Base-by-base conservation (phyloP, 2,797 vertebrate species). In the Sebastes aleutianus region DNA sequence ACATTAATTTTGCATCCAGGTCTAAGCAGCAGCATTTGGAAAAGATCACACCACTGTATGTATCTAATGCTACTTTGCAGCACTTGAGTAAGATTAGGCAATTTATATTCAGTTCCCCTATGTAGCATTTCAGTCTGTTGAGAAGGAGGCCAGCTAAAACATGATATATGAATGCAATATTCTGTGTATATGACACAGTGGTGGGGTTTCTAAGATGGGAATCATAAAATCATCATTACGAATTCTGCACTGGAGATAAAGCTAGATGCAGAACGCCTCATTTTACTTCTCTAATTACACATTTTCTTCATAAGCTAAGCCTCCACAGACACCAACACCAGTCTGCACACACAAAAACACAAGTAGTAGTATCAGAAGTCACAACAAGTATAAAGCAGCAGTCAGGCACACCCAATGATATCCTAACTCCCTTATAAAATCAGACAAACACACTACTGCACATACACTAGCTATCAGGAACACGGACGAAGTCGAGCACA, bases 81-180 rank as follows among this genome's bases (percentile, higher is more conserved):
- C 24, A 56, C 13, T 62, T 22, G 16, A 56, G 56, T 20, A n/a
- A 36, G 54, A 79, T 67, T 24, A 64, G 47, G 43, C 47, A 20
- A 76, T 79, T 71, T 62, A 76, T 47, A 79, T 83, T 56, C 76
- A 56, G 29, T 29, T 70, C 20, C 50, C 10, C 24, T 11, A 18
- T 20, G 36, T 22, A 43, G 54, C 26, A 43, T 65, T 54, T 74
- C 20, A 70, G 64, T 20, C 16, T 12, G 68, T 27, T 34, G 26
- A 56, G 54, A 31, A 53, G 61, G 61, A 36, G 39, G 24, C 39
- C 14, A 8, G 18, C 57, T 34, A 20, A 57, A 36, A 47, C 8
- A 75, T 39, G 66, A 83, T 65, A 9, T 6, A 71, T 61, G 61
- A 5, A 24, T 5, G 58, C 16, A 61, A 70, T 74, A 39, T 59